Conservation (phyloP, 2,888 invertebrate genomes). For the Carcina quercana region DNA sequence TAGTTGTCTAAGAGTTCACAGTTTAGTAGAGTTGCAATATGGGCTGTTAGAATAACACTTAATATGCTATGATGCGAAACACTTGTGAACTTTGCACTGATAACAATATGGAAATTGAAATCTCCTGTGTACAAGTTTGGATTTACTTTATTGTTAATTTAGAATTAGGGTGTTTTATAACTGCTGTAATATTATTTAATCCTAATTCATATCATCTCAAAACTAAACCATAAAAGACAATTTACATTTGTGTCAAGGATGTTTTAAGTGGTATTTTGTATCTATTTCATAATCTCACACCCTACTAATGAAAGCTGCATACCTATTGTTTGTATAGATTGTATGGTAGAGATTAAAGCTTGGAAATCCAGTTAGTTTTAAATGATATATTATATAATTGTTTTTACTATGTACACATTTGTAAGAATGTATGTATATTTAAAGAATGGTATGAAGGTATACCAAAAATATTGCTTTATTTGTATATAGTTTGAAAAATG, state of each 20-base stretch:
- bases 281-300: no score
- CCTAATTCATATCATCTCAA: not conserved
- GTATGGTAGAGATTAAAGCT: not conserved
- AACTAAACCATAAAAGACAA: not conserved
- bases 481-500: slow-evolving; percentile 26
- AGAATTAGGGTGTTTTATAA: slow-evolving; percentile 26
- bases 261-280: no score
- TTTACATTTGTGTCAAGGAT: no score
- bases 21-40: slow-evolving; percentile 7
- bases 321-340: not conserved
- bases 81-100: slow-evolving; percentile 50
- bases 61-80: slow-evolving; percentile 19
- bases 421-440: slow-evolving; percentile 18
- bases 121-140: slow-evolving; percentile 41
- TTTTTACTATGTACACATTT: slow-evolving; percentile 7
- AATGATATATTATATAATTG: slow-evolving; percentile 7
- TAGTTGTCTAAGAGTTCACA: slow-evolving; percentile 25
- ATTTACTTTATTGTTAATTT: slow-evolving; percentile 34
- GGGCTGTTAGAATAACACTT: not conserved
- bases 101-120: slow-evolving; percentile 32
- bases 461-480: slow-evolving; percentile 26
- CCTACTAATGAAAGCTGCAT: not conserved
- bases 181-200: slow-evolving; percentile 16
- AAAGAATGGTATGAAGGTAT: slow-evolving; percentile 22
- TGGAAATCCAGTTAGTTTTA: slow-evolving; percentile 5